Conservation (phyloP, 64 coral and sea anemone genomes). For the Anthopleura sola region DNA sequence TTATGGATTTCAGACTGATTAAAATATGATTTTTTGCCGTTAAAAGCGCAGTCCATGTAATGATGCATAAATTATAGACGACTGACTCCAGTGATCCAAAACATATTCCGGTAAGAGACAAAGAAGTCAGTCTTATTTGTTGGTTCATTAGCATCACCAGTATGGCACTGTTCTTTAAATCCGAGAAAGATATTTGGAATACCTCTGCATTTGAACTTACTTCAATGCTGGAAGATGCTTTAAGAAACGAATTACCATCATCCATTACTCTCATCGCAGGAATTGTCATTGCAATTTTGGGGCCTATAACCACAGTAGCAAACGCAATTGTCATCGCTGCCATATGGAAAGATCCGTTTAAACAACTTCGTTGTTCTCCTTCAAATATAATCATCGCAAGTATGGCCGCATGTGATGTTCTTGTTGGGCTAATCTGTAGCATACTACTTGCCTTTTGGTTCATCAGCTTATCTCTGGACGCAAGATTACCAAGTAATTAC, state of each 20-base stretch:
- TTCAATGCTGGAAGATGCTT: not conserved
- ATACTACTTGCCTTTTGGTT: slow-evolving; percentile 6
- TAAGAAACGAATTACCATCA: not conserved
- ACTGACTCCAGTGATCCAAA: no score
- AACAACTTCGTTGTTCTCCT: slow-evolving; percentile 31
- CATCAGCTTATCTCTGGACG: not conserved
- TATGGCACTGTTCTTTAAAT: not conserved
- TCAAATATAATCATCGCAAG: slow-evolving; percentile 28
- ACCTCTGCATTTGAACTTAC: not conserved
- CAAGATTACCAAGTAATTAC: not conserved
- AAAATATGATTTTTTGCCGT: no score
- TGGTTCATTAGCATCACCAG: not conserved
- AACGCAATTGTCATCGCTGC: slow-evolving; percentile 32
- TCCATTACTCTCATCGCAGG: not conserved
- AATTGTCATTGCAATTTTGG: not conserved
- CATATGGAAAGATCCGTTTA: slow-evolving; percentile 38
- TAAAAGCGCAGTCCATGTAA: no score
- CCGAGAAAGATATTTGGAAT: not conserved
- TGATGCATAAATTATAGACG: no score
- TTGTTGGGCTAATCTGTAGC: slow-evolving; percentile 26
- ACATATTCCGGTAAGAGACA: no score
- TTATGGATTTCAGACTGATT: no score
- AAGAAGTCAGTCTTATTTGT: not conserved
- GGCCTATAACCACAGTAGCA: slow-evolving; percentile 3
- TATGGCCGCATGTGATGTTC: slow-evolving; percentile 24